Evolutionary conservation across 1,140 invertebrate genomes (phyloP), one percentile per base, ranked within the genome.

Genomic region (Drosophila kanapiae): DNA sequence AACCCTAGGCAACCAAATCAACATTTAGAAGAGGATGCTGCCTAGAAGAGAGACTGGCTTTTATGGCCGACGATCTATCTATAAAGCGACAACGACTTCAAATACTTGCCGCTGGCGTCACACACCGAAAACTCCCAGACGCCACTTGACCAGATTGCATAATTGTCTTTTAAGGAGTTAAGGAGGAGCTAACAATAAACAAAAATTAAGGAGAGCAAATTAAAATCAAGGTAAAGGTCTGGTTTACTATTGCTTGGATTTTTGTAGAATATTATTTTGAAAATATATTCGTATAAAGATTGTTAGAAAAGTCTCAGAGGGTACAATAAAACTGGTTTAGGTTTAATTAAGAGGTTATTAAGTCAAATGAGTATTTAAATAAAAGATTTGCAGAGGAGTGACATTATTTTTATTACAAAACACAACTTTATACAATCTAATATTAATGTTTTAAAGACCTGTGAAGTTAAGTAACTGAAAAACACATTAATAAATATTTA

Each of bases 101-200:
- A 72, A 71, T 71, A 42, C 29, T 49, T 5, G 69, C 69, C 69
- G 69, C 69, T 72, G 69, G 69, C 69, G 69, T 71, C 69, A 70
- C 31, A 8, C 33, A 18, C 10, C 13, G 3, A 40, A 65, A 38
- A 65, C n/a, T 54, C 62, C 53, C 69, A 72, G 69, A 72, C 69
- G 69, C 53, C 69, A 72, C 69, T 72, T 71, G 67, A 71, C 31
- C 23, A 16, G 51, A 71, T 72, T 72, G 69, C 53, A 71, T 38
- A 71, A 72, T 51, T 37, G 4, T 53, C 14, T n/a, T 53, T 16
- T 18, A 6, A 31, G 31, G 31, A 31, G 4, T 5, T n/a, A 23
- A 14, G 6, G 1, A 16, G 10, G 16, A 35, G 23, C 8, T 37
- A 14, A 51, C 1, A 18, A 8, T 3, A 23, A 23, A 23, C 23